Percentiles rank a stretch among this genome's conserved stretches.
Conservation (phyloP, 2,888 invertebrate genomes). For the Microplitis deprimator region DNA sequence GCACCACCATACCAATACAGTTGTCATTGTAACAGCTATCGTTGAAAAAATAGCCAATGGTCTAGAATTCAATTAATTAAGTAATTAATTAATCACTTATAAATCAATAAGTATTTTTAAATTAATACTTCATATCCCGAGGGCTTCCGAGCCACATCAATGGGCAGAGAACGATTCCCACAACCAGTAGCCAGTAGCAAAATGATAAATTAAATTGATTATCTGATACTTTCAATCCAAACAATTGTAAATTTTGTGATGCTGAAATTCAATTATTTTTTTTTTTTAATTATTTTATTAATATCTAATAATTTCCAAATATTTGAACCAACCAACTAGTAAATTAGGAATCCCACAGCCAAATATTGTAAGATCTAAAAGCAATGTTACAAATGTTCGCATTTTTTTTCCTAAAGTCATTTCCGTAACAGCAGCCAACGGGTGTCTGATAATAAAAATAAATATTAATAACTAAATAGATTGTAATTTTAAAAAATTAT, state of each 20-base stretch:
- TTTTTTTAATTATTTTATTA: constrained; percentile 7
- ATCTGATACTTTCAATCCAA: constrained; percentile 81
- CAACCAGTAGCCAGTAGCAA: constrained; percentile 86
- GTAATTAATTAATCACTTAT: constrained; percentile 26
- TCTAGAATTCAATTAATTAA: constrained; percentile 69
- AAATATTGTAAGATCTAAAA: constrained; percentile 84
- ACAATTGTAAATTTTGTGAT: constrained; percentile 84
- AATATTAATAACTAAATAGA: neutral
- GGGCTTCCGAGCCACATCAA: constrained; percentile 92
- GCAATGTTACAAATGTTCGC: constrained; percentile 77
- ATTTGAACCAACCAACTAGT: constrained; percentile 76
- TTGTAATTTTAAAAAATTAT: constrained; percentile 22
- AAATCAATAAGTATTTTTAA: constrained; percentile 5
- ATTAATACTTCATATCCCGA: constrained; percentile 87
- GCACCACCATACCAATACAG: constrained; percentile 79
- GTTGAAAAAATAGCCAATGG: constrained; percentile 79
- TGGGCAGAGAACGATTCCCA: constrained; percentile 83
- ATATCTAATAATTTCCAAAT: constrained; percentile 32
- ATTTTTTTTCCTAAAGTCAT: constrained; percentile 80
- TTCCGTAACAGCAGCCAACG: constrained; percentile 88
- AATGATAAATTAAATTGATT: constrained; percentile 80
- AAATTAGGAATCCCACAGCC: constrained; percentile 86
- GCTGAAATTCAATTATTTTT: constrained; percentile 72
- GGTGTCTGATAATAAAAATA: constrained; percentile 75
- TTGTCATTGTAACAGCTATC: constrained; percentile 77